These are phyloP conservation scores for Triplophysa tibetana DNA, from an alignment of 2,113 vertebrate species.

Conservation along the genomic window DNA sequence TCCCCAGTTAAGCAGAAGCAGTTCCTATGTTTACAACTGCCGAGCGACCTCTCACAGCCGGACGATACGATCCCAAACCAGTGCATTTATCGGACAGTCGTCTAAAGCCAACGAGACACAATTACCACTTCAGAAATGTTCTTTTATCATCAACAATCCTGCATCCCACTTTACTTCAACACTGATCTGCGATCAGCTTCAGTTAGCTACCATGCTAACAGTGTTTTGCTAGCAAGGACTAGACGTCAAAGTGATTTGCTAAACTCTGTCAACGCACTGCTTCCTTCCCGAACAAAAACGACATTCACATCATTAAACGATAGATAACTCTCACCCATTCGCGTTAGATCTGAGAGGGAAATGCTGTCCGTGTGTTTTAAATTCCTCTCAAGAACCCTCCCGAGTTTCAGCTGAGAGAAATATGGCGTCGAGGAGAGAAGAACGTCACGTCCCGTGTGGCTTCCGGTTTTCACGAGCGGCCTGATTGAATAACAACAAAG, in stretches of 20 bases:
- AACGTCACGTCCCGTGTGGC: slow-evolving; percentile 41
- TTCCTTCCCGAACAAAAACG: neutral
- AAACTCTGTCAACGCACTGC: neutral
- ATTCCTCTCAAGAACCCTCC: slow-evolving; percentile 27
- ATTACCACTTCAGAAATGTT: neutral
- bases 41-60: no score
- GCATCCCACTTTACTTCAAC: neutral
- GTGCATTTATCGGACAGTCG: neutral
- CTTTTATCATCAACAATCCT: neutral
- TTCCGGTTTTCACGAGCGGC: slow-evolving; percentile 9
- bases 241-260: neutral
- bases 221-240: slow-evolving; percentile 9
- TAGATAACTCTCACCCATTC: slow-evolving; percentile 25
- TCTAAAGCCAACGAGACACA: neutral
- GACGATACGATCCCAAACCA: neutral
- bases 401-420: slow-evolving; percentile 59
- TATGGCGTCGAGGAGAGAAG: slow-evolving; percentile 68
- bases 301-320: neutral
- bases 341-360: neutral
- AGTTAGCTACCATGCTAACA: slow-evolving; percentile 10
- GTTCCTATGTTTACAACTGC: neutral
- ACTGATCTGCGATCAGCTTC: neutral
- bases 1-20: neutral
- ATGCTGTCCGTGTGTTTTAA: neutral
- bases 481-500: slow-evolving; percentile 8